phyloP scores from a whole-genome alignment of 2,113 vertebrate genomes.

The Hippocampus abdominalis region DNA sequence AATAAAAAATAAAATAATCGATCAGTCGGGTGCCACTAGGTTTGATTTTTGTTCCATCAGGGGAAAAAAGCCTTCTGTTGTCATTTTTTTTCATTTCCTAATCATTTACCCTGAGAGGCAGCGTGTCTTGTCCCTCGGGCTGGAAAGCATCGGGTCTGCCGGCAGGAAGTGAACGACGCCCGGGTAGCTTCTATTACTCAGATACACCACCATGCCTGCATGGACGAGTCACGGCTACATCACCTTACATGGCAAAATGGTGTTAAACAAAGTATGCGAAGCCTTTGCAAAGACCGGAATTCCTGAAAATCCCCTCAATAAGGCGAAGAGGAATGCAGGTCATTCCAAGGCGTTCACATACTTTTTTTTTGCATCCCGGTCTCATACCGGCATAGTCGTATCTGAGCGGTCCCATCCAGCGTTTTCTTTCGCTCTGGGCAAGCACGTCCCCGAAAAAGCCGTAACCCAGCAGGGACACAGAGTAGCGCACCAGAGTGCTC shows the following conservation, averaged over 20 bases:
- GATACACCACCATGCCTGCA: slow-evolving; percentile 70
- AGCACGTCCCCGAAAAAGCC: slow-evolving; percentile 82
- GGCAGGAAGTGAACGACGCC: slow-evolving; percentile 75
- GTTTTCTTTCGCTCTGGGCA: slow-evolving; percentile 75
- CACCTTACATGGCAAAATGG: too few relatives aligned
- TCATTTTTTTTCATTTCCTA: background rate
- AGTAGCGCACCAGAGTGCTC: slow-evolving; percentile 66
- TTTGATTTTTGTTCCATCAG: too few relatives aligned
- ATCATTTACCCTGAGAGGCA: slow-evolving; percentile 76
- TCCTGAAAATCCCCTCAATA: too few relatives aligned
- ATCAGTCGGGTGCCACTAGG: too few relatives aligned
- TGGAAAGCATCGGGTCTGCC: slow-evolving; percentile 68
- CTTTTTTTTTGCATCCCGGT: too few relatives aligned
- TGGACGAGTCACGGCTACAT: background rate
- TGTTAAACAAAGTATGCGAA: too few relatives aligned
- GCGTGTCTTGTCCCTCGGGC: slow-evolving; percentile 75
- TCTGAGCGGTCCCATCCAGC: slow-evolving; percentile 80
- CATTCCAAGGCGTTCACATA: too few relatives aligned
- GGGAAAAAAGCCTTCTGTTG: background rate
- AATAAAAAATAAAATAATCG: too few relatives aligned
- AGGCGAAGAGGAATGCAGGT: too few relatives aligned
- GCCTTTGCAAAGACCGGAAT: too few relatives aligned
- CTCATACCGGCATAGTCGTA: slow-evolving; percentile 77
- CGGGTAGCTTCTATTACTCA: slow-evolving; percentile 75
- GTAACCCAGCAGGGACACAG: slow-evolving; percentile 78